Base-by-base conservation (phyloP, 2,888 invertebrate species). In the Ophion obscuratus region DNA sequence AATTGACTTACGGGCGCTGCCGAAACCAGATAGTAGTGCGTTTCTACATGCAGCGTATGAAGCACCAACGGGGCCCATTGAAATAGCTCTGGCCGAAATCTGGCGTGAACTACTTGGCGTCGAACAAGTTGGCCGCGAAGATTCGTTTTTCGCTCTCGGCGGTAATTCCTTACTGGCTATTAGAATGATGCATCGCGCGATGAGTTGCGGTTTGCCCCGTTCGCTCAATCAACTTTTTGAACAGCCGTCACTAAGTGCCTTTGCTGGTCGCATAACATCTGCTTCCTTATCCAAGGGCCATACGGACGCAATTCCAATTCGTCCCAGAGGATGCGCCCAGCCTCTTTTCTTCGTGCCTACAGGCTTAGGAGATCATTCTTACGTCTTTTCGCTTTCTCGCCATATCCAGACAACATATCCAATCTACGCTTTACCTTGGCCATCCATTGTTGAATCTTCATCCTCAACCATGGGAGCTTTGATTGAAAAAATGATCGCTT, bases 321-420 rank as follows among this genome's bases (percentile, higher is more conserved):
- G 74, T n/a, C 24, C 53, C 10, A 27, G 40, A 0, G 74, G 74
- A 44, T 62, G 44, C 6, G 62, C 44, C 9, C 7, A 24, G 2
- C 74, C 74, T 2, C 40, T 75, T 47, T 75, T 75, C n/a, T 75
- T 75, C 27, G 74, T 75, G 11, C 74, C 74, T 47, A 75, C 74
- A 1, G 74, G 62, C 3, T 24, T 62, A 7, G 74, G 74, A 24
- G 74, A 75, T 62, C 44, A 75, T 20, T 75, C 74, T 4, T 75
- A 75, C 47, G 62, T 47, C 36, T 75, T 64, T 62, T 62, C 62
- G 14, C 61, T 75, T 2, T 47, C 74, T 24, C 44, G 74, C 2
- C 17, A 62, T 7, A 44, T 75, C 20, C 44, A 6, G 2, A 20
- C 40, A 10, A 44, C 61, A 11, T 62, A 44, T 75, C 74, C 74